Percentiles rank a stretch among this genome's conserved stretches.
Conservation (phyloP, 92 coral and sea anemone genomes). For the Palythoa grandis region DNA sequence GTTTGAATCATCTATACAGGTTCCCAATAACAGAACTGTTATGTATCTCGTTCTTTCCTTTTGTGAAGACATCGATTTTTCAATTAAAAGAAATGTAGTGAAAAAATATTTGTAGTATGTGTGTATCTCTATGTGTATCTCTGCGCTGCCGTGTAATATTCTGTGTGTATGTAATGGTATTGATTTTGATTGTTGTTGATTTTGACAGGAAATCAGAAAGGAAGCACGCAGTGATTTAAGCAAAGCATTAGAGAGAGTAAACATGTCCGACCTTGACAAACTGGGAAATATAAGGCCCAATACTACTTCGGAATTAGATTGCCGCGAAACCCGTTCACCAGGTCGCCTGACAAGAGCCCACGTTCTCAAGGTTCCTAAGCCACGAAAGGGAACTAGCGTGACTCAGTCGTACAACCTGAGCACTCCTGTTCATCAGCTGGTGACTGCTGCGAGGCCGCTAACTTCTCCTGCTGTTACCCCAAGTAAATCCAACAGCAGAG, state of each 20-base stretch:
- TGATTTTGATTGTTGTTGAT: neutral
- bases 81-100: too few relatives aligned
- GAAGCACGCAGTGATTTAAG: slow-evolving; percentile 19
- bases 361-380: slow-evolving; percentile 10
- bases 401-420: slow-evolving; percentile 31
- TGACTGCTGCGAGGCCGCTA: slow-evolving; percentile 13
- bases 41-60: too few relatives aligned
- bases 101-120: too few relatives aligned
- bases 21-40: too few relatives aligned
- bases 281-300: slow-evolving; percentile 37
- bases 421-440: slow-evolving; percentile 3
- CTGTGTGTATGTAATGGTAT: neutral
- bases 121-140: too few relatives aligned
- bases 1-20: too few relatives aligned
- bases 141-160: too few relatives aligned
- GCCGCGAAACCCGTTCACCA: slow-evolving; percentile 17
- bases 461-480: slow-evolving; percentile 40
- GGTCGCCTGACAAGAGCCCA: slow-evolving; percentile 30
- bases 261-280: slow-evolving; percentile 44
- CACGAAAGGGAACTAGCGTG: slow-evolving; percentile 15
- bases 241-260: slow-evolving; percentile 43
- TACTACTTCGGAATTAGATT: slow-evolving; percentile 13
- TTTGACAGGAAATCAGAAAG: slow-evolving; percentile 16
- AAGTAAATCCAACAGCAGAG: slow-evolving; percentile 5
- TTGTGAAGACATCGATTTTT: too few relatives aligned